Base-by-base conservation (phyloP, 2,888 invertebrate genomes). In the Neria commutata region DNA sequence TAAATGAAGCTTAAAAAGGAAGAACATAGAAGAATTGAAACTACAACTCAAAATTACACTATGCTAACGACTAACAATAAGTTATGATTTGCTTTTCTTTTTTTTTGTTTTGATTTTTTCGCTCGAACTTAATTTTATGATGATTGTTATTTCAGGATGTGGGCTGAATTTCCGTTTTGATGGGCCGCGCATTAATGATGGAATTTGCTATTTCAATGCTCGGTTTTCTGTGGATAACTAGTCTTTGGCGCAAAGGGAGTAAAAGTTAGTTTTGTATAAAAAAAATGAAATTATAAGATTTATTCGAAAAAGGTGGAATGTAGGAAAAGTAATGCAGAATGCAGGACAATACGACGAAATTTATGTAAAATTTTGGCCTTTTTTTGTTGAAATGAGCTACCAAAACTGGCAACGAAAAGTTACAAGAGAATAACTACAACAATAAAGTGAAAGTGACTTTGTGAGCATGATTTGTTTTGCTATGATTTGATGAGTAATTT, bases 141-240 rank as follows among this genome's bases (percentile, higher is more conserved):
- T 67, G 70, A 65, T 54, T 50, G 10, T 51, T 52, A 11, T 40
- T 52, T 52, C 16, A n/a, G n/a, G n/a, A n/a, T n/a, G n/a, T n/a
- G n/a, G 57, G 45, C 53, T 51, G 52, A 53, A 51, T 48, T 61
- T 51, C 61, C 70, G 62, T 59, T 71, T 76, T 75, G 77, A 80
- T 81, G 81, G 82, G 81, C 81, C 81, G 79, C 81, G 81, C 77
- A 79, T 74, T 74, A 81, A 81, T 81, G 81, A 80, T 81, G 81
- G 81, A 81, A 80, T 79, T 72, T 78, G 75, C 79, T 80, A 80
- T 79, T 74, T 73, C 70, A 42, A 48, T 58, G 60, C 51, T 54
- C 46, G 29, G 29, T 29, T 29, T 11, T 29, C 29, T 6, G 11
- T 11, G 6, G 29, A 29, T 6, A 29, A 6, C 6, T 29, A 29